Evolutionary conservation across 2,888 invertebrate genomes (phyloP), one percentile per base, ranked within the genome.

Genomic region (Fragum sueziense): DNA sequence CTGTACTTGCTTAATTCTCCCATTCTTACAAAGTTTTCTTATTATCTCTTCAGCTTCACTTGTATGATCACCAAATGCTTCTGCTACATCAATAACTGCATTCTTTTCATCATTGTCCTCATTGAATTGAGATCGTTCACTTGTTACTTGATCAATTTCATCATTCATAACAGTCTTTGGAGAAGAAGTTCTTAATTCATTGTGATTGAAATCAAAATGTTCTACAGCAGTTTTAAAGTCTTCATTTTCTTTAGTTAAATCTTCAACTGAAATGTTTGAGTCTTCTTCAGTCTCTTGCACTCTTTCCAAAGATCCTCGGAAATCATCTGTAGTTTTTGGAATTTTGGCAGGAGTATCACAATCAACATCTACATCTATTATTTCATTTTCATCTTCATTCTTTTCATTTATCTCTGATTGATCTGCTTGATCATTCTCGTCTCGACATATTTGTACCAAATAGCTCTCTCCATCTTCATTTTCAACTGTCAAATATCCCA

Each of bases 21-120:
- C 84, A 73, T 84, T 80, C 41, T 79, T 79, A 61, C 84, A 84
- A 7, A 84, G 41, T 70, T 84, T 84, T 59, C 73, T 75, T 20
- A 84, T 80, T 61, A 84, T 80, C 20, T 84, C 80, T 54, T 80
- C 84, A 29, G 84, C 84, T 73, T 74, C 76, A 47, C 72, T 75
- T 27, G 72, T 74, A 2, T 74, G 57, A 7, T 34, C 25, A 29
- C 54, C 37, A 54, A 61, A 11, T 29, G 20, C 7, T 29, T 72
- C 47, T 20, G n/a, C 22, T n/a, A 29, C 11, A 6, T 1, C 33
- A 6, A 0, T 14, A 34, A 14, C 22, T 17, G 31, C 33, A 22
- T 22, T 22, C n/a, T n/a, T 3, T 3, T 4, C n/a, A 9, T n/a
- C 34, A 70, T 52, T 20, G 20, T 47, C 47, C n/a, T 47, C 47